Base-by-base conservation (phyloP, 2,888 invertebrate species). In the Sinotaia quadrata region DNA sequence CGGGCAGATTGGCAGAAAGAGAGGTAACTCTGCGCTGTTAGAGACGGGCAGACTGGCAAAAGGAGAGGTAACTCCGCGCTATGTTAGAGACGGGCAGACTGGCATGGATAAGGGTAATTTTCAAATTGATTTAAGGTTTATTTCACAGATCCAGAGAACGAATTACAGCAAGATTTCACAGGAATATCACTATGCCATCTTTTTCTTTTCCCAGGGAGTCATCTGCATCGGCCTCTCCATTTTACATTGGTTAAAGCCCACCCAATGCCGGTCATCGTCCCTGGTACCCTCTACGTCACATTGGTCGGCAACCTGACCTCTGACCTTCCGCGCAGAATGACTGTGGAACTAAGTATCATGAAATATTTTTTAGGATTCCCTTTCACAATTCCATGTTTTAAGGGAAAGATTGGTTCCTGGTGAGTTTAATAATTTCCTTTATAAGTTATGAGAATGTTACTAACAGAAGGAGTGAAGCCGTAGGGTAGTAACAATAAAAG, bases 291-390 rank as follows among this genome's bases (percentile, higher is more conserved):
- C 41, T 78, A 81, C 68, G 75, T 85, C 29, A 81, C 78, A 15
- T 75, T 84, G 72, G 72, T 75, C 1, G 81, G 84, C 15, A 84
- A 85, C 67, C 74, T 85, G 15, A 84, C 81, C 21, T 59, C 75
- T 18, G 79, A 80, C 41, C 76, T 85, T 10, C 84, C 85, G 7
- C 72, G 81, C 21, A 66, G 77, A 15, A 68, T 85, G 31, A 80
- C 80, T 54, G 77, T 85, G 62, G 79, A 84, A 68, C 72, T 85
- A 33, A 78, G 76, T 66, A 78, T 85, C 65, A 81, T 77, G 63
- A 85, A 85, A 72, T 84, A 83, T 68, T 78, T 85, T 72, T 81
- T 84, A 56, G 83, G 84, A 18, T 79, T 84, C 58, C 82, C 84
- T 56, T 81, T 85, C 72, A 76, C 78, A 51, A 75, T 85, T 37